A percentile compares a stretch with the other conserved stretches of the same genome.
Conservation (phyloP, 2,888 invertebrate species). For the Ligdia adustata region DNA sequence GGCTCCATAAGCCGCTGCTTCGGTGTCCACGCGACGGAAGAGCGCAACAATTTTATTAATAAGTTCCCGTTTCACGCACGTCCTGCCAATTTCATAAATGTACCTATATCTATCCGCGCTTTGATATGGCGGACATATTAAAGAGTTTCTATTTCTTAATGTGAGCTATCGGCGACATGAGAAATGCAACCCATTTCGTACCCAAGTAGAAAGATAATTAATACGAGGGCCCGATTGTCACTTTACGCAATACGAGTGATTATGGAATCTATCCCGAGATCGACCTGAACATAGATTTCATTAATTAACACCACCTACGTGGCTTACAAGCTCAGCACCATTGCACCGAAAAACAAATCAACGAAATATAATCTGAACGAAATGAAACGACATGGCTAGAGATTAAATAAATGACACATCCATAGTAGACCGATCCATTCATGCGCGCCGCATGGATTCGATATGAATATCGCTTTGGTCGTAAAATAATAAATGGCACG, state of each 20-base stretch:
- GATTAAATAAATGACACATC: conserved; percentile 11
- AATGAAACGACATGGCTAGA: conserved; percentile 3
- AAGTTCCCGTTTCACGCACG: conserved; percentile 77
- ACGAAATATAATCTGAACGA: conserved; percentile 14
- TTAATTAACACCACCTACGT: too few relatives aligned
- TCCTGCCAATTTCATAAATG: conserved; percentile 67
- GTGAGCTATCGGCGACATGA: conserved; percentile 18
- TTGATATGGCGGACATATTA: conserved; percentile 36
- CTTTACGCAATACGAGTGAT: too few relatives aligned
- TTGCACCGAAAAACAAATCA: conserved; percentile 5
- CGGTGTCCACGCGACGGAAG: conserved; percentile 69
- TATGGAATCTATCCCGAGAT: too few relatives aligned
- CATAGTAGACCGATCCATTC: conserved; percentile 27
- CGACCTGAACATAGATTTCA: too few relatives aligned
- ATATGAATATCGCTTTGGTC: conserved; percentile 38
- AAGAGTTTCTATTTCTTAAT: conserved; percentile 33
- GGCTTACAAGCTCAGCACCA: too few relatives aligned
- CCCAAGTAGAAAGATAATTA: not conserved
- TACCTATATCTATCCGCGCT: conserved; percentile 33
- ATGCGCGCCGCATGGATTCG: conserved; percentile 12
- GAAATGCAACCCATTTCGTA: conserved; percentile 13
- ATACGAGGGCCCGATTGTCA: too few relatives aligned
- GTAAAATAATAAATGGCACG: conserved; percentile 66
- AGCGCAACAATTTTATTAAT: conserved; percentile 77
- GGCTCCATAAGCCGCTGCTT: conserved; percentile 41